These are phyloP conservation scores for Macaria notata DNA, from an alignment of 2,888 invertebrate genomes.

Conservation along the genomic window DNA sequence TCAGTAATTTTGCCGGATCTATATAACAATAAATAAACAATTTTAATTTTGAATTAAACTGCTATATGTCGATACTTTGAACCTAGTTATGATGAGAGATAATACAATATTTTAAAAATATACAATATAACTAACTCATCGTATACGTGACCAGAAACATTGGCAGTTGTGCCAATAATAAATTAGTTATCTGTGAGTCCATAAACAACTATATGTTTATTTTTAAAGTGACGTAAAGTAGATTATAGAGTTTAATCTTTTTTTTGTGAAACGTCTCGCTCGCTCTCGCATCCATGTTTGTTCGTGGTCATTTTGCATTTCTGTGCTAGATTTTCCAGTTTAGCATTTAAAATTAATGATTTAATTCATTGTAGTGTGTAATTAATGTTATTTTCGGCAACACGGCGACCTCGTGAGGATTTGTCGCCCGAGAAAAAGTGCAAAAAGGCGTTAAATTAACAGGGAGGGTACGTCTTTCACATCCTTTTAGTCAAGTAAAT, in stretches of 20 bases:
- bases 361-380: slow-evolving; percentile 68
- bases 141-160: no score
- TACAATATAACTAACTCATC: no score
- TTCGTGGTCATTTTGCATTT: slow-evolving; percentile 80
- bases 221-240: slow-evolving; percentile 51
- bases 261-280: slow-evolving; percentile 66
- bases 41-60: no score
- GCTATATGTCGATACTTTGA: no score
- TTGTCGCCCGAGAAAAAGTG: slow-evolving; percentile 74
- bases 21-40: no score
- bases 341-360: slow-evolving; percentile 70
- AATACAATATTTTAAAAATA: no score
- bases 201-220: slow-evolving; percentile 32
- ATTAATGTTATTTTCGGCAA: slow-evolving; percentile 77
- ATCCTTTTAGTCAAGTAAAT: slow-evolving; percentile 78
- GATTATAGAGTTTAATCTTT: slow-evolving; percentile 51
- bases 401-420: slow-evolving; percentile 77
- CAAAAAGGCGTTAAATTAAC: slow-evolving; percentile 73
- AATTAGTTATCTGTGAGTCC: slow-evolving; percentile 14
- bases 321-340: slow-evolving; percentile 77
- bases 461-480: slow-evolving; percentile 82
- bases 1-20: no score
- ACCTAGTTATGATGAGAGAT: no score
- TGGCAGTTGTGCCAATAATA: no score
- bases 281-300: slow-evolving; percentile 78